Base-by-base conservation (phyloP, 2,797 vertebrate genomes). In the Martes flavigula region DNA sequence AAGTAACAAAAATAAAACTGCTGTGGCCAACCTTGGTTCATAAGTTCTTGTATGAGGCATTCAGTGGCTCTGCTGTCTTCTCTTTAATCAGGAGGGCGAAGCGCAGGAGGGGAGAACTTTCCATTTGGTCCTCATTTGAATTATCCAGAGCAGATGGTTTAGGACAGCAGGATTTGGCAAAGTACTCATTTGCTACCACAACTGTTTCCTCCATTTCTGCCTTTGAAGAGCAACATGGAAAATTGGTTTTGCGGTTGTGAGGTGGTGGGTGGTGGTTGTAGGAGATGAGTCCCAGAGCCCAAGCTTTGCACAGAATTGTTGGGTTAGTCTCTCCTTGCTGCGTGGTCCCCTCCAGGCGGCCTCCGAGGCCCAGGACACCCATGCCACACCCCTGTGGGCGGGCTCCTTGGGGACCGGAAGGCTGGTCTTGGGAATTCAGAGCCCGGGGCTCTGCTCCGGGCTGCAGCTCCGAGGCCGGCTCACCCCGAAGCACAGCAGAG, bases 111-210 rank as follows among this genome's bases (percentile, higher is more conserved):
- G 73, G 38, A 85, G 87, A 90, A 14, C 43, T 73, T 72, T 91
- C 43, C 56, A 46, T 86, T 96, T 97, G 84, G 89, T 93, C 87
- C n/a, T 72, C 27, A 38, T 94, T 85, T 82, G 90, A 87, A 84
- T 96, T 98, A 96, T 95, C 96, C 93, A 91, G 60, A 96, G 72
- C 95, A 91, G 89, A 89, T 84, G 87, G 38, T 92, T 92, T 97
- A 51, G 81, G 92, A 88, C 58, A 79, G 87, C 48, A 70, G 79
- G 84, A 60, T 79, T 94, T 32, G 25, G 86, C 77, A 96, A 96
- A 96, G 56, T 38, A 89, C 84, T 93, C 90, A 73, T 68, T 93
- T 92, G 79, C 60, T 90, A 58, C 95, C 97, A 56, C 84, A 93
- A 78, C 46, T 7, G 3, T 94, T 91, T 97, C 89, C 93, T 97